Evolutionary conservation across 2,888 invertebrate species (phyloP), one percentile per base, ranked within the genome.

Genomic region (Phalangium opilio): DNA sequence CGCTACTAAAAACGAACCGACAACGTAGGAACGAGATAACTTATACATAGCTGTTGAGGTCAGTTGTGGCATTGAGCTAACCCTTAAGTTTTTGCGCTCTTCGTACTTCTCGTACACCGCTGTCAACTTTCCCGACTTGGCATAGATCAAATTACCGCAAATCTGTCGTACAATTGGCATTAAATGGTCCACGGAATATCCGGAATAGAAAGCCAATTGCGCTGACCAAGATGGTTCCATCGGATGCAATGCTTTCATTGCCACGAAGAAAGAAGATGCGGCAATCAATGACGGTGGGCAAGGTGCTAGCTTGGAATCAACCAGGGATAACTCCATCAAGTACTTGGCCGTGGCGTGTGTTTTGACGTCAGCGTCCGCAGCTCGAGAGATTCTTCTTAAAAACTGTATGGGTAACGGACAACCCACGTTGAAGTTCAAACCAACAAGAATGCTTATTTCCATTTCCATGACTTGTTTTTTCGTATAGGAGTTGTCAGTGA

Each of bases 321-420:
- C 67, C 41, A 89, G 69, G 46, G 81, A 74, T 52, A 90, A 70
- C 65, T 96, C 95, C 60, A 90, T 74, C 49, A 95, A 75, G 65
- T 89, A 95, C 69, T 95, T 93, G n/a, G 86, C 84, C 66, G 86
- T 70, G 45, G 79, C 77, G 63, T 89, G 85, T 58, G 78, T 77
- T 33, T 70, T 62, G 19, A 75, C 71, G 41, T 71, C 68, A 41
- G 82, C 68, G 57, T 64, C 63, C 36, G 64, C 68, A 48, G 67
- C 69, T 60, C 69, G 70, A 1, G 67, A 67, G 57, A 66, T 64
- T 45, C 93, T 77, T 52, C 95, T 73, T 38, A 95, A 71, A 63
- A 96, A 96, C 61, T 83, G 84, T 34, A 95, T 73, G 0, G 90
- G 82, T 49, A 87, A 72, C 0, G 96, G 93, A 56, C 83, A 75